Evolutionary conservation across 2,888 invertebrate species (phyloP).

Genomic region (Drosophila helvetica): DNA sequence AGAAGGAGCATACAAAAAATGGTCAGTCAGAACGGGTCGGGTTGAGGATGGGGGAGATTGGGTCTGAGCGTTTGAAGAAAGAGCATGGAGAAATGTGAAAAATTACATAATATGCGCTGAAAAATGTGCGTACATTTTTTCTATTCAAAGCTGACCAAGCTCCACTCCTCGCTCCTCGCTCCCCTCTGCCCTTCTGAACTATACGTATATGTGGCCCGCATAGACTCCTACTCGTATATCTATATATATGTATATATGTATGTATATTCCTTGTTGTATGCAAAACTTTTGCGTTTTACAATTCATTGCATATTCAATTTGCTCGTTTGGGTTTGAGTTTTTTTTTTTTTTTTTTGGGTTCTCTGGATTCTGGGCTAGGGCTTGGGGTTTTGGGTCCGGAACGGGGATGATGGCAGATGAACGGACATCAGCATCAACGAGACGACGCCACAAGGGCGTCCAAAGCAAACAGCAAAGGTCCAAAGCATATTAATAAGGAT

Average conservation of each 20-base stretch:
- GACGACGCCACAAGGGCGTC: constrained; percentile 59
- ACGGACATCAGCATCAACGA: constrained; percentile 1
- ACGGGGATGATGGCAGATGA: not conserved
- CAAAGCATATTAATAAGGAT: constrained; percentile 80
- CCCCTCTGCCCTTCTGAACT: not conserved
- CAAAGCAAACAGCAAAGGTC: constrained; percentile 67
- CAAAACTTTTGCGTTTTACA: constrained; percentile 79
- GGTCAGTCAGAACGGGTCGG: constrained; percentile 21
- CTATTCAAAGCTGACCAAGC: constrained; percentile 42
- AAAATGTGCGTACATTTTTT: constrained; percentile 77
- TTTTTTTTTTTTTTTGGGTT: not conserved
- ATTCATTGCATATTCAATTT: constrained; percentile 80
- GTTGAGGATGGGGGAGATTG: not conserved
- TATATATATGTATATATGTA: constrained; percentile 13
- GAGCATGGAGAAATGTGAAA: constrained; percentile 65
- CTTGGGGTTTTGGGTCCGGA: not conserved
- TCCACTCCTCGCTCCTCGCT: not conserved
- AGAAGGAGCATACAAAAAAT: constrained; percentile 17
- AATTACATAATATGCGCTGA: constrained; percentile 78
- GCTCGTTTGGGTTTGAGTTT: constrained; percentile 44
- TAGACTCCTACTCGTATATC: not conserved
- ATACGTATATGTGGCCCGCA: not conserved
- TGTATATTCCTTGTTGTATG: constrained; percentile 58
- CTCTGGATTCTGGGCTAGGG: not conserved
- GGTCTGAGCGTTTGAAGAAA: constrained; percentile 10